A percentile compares a stretch with the other conserved stretches of the same genome.
These are phyloP conservation scores for Drosophila paulistorum DNA, from an alignment of 1,140 invertebrate species.

Conservation along the genomic window DNA sequence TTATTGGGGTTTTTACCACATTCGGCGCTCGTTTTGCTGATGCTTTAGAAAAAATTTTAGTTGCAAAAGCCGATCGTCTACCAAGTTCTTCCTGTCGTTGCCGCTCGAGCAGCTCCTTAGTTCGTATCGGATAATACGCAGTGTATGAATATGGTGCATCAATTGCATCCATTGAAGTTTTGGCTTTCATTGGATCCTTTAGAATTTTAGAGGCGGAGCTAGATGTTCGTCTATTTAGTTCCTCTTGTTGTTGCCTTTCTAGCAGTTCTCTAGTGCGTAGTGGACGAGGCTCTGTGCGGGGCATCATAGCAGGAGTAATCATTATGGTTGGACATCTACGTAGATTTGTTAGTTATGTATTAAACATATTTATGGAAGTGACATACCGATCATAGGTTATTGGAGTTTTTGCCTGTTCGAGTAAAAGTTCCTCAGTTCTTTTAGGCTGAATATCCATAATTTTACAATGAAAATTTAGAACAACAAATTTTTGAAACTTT, in stretches of 20 bases:
- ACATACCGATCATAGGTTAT: background rate
- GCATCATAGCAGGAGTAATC: background rate
- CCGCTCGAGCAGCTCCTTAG: slow-evolving; percentile 32
- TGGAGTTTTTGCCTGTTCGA: background rate
- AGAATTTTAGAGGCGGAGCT: background rate
- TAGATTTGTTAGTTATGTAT: background rate
- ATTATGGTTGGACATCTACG: background rate
- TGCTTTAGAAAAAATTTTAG: background rate
- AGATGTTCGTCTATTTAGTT: background rate
- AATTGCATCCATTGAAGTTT: background rate
- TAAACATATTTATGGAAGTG: background rate
- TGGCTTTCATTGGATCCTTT: background rate
- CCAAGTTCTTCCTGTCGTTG: background rate
- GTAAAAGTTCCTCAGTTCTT: background rate
- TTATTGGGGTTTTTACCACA: background rate
- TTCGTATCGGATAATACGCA: slow-evolving; percentile 11
- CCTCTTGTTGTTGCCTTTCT: background rate
- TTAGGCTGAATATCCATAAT: background rate
- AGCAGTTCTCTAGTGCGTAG: background rate
- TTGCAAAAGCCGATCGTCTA: background rate
- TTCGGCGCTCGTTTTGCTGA: background rate
- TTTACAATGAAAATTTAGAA: background rate
- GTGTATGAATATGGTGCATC: no score
- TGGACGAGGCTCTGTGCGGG: background rate
- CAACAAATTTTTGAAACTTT: background rate